These are phyloP conservation scores for Columbina picui DNA, from an alignment of 2,113 vertebrate species.

Conservation along the genomic window DNA sequence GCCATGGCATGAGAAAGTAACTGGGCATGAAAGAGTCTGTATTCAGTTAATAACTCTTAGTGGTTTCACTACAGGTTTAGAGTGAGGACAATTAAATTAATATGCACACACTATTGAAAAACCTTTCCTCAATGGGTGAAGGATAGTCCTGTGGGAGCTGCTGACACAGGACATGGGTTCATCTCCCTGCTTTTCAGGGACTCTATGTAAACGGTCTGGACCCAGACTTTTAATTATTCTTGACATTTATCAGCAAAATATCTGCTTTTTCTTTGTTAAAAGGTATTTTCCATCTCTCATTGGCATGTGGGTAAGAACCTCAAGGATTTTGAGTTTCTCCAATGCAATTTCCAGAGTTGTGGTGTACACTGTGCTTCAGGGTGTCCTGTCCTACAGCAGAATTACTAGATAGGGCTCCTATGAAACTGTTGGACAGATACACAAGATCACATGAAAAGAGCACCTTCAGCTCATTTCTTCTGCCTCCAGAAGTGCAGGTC, in stretches of 20 bases:
- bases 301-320: background rate
- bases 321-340: background rate
- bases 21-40: background rate
- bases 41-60: background rate
- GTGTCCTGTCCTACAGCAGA: background rate
- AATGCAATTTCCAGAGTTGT: background rate
- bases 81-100: constrained; percentile 37
- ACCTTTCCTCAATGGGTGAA: background rate
- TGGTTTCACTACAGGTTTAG: background rate
- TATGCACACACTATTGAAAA: constrained; percentile 13
- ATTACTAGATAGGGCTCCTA: background rate
- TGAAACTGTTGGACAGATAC: background rate
- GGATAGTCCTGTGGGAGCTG: background rate
- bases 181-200: background rate
- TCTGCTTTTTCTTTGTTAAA: background rate
- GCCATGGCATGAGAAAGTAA: constrained; percentile 2
- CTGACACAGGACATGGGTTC: background rate
- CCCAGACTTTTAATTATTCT: background rate
- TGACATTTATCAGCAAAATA: background rate
- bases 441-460: background rate
- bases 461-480: background rate
- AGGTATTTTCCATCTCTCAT: background rate
- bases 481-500: background rate
- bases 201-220: background rate
- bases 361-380: background rate